Evolutionary conservation across 2,113 vertebrate species (phyloP).

Genomic region (Indri indri): DNA sequence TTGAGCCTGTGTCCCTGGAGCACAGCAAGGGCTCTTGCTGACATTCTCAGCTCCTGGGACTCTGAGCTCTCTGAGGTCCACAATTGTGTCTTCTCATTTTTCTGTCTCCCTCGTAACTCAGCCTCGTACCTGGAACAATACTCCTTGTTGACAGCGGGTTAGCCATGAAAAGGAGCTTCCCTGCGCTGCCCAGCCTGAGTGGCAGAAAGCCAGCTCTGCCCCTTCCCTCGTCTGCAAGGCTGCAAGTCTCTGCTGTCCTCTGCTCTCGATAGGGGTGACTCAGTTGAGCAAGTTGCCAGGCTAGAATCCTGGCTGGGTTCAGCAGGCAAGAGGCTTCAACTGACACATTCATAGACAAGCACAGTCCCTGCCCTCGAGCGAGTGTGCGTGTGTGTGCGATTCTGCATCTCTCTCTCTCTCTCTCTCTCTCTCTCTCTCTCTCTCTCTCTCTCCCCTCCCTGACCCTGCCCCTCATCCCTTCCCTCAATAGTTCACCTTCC

Average conservation of each 20-base stretch:
- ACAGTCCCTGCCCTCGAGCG: background rate
- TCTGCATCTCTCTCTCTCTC: background rate
- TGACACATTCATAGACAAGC: background rate
- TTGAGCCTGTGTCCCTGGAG: background rate
- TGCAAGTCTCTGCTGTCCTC: background rate
- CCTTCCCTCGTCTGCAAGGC: background rate
- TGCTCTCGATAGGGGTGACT: rapidly evolving
- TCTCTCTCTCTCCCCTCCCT: background rate
- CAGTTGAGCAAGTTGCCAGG: background rate
- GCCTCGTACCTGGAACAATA: background rate
- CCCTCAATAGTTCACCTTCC: background rate
- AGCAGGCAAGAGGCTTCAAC: background rate
- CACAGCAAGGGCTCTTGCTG: background rate
- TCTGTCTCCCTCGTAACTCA: background rate
- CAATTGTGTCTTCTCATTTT: background rate
- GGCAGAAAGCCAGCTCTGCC: background rate
- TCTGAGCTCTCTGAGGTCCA: background rate
- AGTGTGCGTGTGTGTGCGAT: background rate
- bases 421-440: background rate
- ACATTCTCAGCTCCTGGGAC: background rate
- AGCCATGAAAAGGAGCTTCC: background rate
- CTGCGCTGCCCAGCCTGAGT: rapidly evolving
- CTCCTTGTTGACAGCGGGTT: rapidly evolving
- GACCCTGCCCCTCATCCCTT: no score
- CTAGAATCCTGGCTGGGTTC: background rate